A percentile compares a stretch with the other conserved stretches of the same genome.
phyloP scores from a whole-genome alignment of 2,888 invertebrate genomes.

The Odontomyia ornata region DNA sequence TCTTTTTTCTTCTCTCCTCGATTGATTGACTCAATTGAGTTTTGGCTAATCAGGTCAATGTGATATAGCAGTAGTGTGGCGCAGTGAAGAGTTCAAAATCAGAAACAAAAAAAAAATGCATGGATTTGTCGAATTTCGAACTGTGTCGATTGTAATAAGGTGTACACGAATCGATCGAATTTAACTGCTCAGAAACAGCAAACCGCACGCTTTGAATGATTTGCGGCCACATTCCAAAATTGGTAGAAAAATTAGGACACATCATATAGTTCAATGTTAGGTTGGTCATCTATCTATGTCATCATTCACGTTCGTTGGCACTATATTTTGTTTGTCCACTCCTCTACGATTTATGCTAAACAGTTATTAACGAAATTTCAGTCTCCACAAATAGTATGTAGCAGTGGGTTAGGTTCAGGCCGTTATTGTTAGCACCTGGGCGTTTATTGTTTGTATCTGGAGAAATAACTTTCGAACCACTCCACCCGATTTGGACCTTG shows the following conservation, averaged over 20 bases:
- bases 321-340: neutral
- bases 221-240: neutral
- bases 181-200: too few species aligned
- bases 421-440: too few species aligned
- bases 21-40: neutral
- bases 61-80: neutral
- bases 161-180: neutral
- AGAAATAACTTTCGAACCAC: too few species aligned
- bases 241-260: constrained; percentile 13
- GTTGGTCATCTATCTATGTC: constrained; percentile 3
- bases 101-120: neutral
- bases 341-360: neutral
- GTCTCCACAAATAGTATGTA: neutral
- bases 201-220: too few species aligned
- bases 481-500: too few species aligned
- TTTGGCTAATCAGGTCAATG: constrained; percentile 34
- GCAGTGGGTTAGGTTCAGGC: neutral
- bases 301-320: neutral
- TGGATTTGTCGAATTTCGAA: neutral
- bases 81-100: neutral
- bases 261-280: neutral
- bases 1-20: neutral
- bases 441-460: too few species aligned
- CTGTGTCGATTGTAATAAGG: constrained; percentile 1
- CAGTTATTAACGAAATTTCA: neutral